Base-by-base conservation (phyloP, 2,113 vertebrate species). In the Dendrocopos noguchii region DNA sequence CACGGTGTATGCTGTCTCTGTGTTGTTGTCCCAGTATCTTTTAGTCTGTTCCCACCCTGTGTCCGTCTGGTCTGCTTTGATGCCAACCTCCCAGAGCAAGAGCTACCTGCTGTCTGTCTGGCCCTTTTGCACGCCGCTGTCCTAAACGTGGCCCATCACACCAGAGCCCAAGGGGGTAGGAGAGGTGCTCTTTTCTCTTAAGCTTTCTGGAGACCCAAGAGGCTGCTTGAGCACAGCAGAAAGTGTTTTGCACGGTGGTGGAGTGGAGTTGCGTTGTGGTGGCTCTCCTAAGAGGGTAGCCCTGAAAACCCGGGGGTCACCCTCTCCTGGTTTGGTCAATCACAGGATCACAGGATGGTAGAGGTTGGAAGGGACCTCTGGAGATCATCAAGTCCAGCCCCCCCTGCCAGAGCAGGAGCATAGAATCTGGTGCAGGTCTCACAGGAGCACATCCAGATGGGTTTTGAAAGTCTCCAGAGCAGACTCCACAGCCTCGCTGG, bases 21-120 rank as follows among this genome's bases (percentile, higher is more conserved):
- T 96, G 95, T 96, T 94, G 94, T 95, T 95, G 87, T 95, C 95
- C 82, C 85, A 93, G 95, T 95, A 87, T 94, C 89, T 96, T 96
- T 93, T 94, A 95, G 95, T 95, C 91, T 29, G 94, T 95, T 95
- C 94, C 88, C 90, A 94, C 87, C 95, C 94, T 0, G 84, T 93
- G 93, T 95, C 94, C 91, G 85, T 93, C 91, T 88, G 94, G 85
- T 95, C 94, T 12, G 47, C 94, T 91, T 93, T 95, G 93, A 82
- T 27, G 87, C 91, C 95, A 81, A 7, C 90, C 76, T 94, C 82
- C 90, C 93, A 91, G 95, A 95, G 64, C 94, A 74, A 90, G 95
- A 96, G 82, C 91, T 63, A 74, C 90, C 94, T 93, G 93, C 95
- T 95, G 93, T 92, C 84, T 95, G 73, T 90, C 81, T 95, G 95